Evolutionary conservation across 2,888 invertebrate genomes (phyloP).

Genomic region (Geophilus truncorum): DNA sequence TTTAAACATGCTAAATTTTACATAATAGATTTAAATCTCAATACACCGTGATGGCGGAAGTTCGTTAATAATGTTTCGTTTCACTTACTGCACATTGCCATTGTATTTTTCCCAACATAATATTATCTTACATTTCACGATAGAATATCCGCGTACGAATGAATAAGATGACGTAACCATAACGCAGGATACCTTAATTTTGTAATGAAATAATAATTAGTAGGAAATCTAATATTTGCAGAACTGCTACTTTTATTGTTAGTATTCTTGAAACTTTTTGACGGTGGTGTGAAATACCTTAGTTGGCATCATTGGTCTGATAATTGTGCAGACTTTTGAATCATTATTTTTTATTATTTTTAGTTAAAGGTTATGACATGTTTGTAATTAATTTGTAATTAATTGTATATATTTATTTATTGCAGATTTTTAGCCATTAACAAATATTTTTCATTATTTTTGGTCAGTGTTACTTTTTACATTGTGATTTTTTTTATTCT

Average conservation of each 20-base stretch:
- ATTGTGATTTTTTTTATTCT: too few species aligned
- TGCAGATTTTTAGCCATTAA: too few species aligned
- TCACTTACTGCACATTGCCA: background rate
- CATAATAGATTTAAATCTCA: background rate
- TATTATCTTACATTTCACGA: background rate
- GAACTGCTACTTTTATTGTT: too few species aligned
- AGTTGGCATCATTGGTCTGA: background rate
- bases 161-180: too few species aligned
- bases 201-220: background rate
- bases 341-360: too few species aligned
- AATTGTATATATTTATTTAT: too few species aligned
- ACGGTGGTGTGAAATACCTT: background rate
- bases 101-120: background rate
- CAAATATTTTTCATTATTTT: too few species aligned
- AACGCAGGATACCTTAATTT: background rate
- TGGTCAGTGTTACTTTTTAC: too few species aligned
- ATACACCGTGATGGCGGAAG: background rate
- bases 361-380: too few species aligned
- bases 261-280: background rate
- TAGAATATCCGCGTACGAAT: too few species aligned
- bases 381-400: too few species aligned
- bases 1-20: background rate
- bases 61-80: background rate
- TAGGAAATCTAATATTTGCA: too few species aligned
- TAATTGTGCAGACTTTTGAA: background rate